Conservation (phyloP, 2,797 vertebrate species). For the Acanthurus leucopareius region DNA sequence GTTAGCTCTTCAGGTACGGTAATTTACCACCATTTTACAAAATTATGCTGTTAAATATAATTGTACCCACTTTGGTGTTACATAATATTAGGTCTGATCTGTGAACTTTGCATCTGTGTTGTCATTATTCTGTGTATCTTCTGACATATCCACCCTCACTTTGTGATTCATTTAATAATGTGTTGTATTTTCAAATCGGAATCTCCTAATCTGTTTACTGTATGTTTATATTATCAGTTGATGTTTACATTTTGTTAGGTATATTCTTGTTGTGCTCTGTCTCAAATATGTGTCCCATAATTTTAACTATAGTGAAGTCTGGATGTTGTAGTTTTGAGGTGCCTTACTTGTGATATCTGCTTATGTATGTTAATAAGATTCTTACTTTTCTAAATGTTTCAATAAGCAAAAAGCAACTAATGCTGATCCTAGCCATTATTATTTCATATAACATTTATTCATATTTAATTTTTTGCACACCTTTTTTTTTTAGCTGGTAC, state of each 20-base stretch:
- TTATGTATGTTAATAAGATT: neutral
- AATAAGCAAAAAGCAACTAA: neutral
- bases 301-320: neutral
- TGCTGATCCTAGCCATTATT: neutral
- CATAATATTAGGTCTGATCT: neutral
- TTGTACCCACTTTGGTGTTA: neutral
- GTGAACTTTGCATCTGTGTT: neutral
- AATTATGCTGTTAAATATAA: neutral
- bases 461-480: neutral
- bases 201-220: neutral
- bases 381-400: neutral
- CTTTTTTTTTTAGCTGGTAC: neutral
- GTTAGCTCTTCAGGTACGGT: neutral
- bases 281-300: neutral
- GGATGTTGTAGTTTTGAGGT: neutral
- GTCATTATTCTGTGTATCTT: too few relatives aligned
- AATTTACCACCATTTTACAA: neutral
- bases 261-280: neutral
- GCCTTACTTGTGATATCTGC: neutral
- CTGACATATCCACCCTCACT: neutral
- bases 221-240: neutral
- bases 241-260: neutral
- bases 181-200: neutral
- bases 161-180: neutral
- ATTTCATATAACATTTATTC: neutral